A percentile compares a stretch with the other conserved stretches of the same genome.
Conservation (phyloP, 2,888 invertebrate genomes). For the Leuctra nigra region DNA sequence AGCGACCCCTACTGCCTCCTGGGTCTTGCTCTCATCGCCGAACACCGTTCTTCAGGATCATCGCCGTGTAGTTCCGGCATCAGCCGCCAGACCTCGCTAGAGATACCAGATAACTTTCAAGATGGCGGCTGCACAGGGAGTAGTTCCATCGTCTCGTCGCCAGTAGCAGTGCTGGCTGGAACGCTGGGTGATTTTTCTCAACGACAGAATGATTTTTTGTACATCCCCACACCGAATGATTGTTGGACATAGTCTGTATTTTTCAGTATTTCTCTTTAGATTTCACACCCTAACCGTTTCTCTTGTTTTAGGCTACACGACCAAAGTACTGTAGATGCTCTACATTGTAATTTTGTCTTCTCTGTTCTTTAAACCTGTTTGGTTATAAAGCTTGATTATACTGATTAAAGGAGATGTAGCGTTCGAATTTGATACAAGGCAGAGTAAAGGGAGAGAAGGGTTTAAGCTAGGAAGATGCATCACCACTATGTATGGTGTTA, state of each 20-base stretch:
- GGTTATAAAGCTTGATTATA: no score
- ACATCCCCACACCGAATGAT: no score
- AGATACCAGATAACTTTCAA: constrained; percentile 9
- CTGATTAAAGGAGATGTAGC: no score
- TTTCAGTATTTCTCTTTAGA: constrained; percentile 5
- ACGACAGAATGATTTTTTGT: neutral
- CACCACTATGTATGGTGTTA: no score
- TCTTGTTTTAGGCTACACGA: no score
- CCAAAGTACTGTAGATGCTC: no score
- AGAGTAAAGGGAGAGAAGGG: no score
- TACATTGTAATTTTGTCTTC: no score
- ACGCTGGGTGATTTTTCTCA: constrained; percentile 32
- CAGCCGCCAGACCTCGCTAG: constrained; percentile 24
- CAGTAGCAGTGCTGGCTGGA: constrained; percentile 34
- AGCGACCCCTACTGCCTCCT: constrained; percentile 58
- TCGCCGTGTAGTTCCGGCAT: constrained; percentile 19
- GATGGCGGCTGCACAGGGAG: constrained; percentile 22
- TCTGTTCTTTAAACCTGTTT: no score
- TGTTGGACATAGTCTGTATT: constrained; percentile 22
- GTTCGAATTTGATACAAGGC: no score
- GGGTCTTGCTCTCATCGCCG: constrained; percentile 40
- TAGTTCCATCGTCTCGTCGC: constrained; percentile 30
- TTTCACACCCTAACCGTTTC: no score
- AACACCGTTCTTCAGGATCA: constrained; percentile 18
- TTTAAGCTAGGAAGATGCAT: no score